A percentile compares a stretch with the other conserved stretches of the same genome.
Conservation (phyloP, 2,797 vertebrate genomes). For the Typhlichthys eigenmanni region DNA sequence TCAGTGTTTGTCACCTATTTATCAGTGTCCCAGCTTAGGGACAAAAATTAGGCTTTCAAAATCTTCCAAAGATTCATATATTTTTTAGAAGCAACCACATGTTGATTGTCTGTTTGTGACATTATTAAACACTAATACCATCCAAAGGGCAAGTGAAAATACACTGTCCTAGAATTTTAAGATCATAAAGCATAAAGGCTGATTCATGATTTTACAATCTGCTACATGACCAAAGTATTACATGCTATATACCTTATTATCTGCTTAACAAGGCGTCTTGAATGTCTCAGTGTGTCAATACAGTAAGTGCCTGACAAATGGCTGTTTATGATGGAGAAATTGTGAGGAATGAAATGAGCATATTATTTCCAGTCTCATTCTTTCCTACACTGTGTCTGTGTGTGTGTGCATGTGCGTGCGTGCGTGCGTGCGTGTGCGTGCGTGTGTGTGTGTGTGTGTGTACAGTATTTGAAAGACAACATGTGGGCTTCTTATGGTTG, state of each 20-base stretch:
- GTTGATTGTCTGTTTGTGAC: no score
- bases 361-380: slow-evolving; percentile 57
- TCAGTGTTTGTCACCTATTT: slow-evolving; percentile 44
- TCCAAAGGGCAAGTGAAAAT: no score
- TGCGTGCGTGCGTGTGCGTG: slow-evolving; percentile 16
- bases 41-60: slow-evolving; percentile 33
- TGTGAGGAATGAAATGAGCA: slow-evolving; percentile 31
- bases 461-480: slow-evolving; percentile 1
- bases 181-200: not conserved
- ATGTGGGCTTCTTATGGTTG: slow-evolving; percentile 38
- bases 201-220: not conserved
- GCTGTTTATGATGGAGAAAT: slow-evolving; percentile 44
- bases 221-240: slow-evolving; percentile 8
- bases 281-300: slow-evolving; percentile 19
- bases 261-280: slow-evolving; percentile 26
- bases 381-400: slow-evolving; percentile 22
- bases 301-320: slow-evolving; percentile 11
- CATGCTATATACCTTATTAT: slow-evolving; percentile 37
- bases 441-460: slow-evolving; percentile 4
- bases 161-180: no score
- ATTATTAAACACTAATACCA: no score
- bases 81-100: slow-evolving; percentile 3
- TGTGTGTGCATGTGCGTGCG: slow-evolving; percentile 53
- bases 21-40: slow-evolving; percentile 21
- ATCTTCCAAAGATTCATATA: slow-evolving; percentile 46